Percentiles rank a stretch among this genome's conserved stretches.
phyloP scores from a whole-genome alignment of 2,888 invertebrate genomes.

The Barypeithes pellucidus region DNA sequence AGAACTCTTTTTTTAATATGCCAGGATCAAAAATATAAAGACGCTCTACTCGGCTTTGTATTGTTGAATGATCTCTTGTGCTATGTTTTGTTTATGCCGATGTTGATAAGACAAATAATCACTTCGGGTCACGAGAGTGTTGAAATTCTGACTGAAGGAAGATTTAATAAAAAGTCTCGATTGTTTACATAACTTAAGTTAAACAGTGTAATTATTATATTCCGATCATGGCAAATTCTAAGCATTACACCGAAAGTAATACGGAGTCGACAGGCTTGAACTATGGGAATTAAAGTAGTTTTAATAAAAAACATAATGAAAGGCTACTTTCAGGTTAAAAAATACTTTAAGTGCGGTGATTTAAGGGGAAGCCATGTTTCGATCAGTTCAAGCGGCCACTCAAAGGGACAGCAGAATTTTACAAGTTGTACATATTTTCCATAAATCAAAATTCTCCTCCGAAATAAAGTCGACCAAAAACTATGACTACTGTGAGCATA shows the following conservation, averaged over 20 bases:
- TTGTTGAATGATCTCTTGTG: slow-evolving; percentile 9
- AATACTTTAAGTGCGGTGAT: too few species aligned
- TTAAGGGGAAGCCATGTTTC: too few species aligned
- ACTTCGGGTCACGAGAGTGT: slow-evolving; percentile 37
- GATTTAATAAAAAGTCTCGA: slow-evolving; percentile 29
- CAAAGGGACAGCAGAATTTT: too few species aligned
- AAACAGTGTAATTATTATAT: slow-evolving; percentile 31
- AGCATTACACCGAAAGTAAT: slow-evolving; percentile 4
- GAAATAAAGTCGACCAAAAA: too few species aligned
- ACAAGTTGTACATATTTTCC: too few species aligned
- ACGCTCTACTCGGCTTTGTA: neutral
- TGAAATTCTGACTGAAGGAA: slow-evolving; percentile 41
- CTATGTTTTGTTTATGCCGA: slow-evolving; percentile 8
- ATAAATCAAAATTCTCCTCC: too few species aligned
- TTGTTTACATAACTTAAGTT: slow-evolving; percentile 35
- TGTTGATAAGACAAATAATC: slow-evolving; percentile 23
- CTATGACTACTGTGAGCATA: too few species aligned
- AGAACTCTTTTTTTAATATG: neutral
- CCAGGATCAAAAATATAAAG: slow-evolving; percentile 2
- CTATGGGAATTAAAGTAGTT: neutral
- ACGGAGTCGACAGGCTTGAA: slow-evolving; percentile 18
- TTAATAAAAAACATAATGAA: neutral
- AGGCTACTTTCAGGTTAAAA: neutral
- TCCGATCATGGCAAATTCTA: slow-evolving; percentile 31
- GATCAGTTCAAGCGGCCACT: too few species aligned